phyloP scores from a whole-genome alignment of 1,140 invertebrate genomes.

The Drosophila neocordata region DNA sequence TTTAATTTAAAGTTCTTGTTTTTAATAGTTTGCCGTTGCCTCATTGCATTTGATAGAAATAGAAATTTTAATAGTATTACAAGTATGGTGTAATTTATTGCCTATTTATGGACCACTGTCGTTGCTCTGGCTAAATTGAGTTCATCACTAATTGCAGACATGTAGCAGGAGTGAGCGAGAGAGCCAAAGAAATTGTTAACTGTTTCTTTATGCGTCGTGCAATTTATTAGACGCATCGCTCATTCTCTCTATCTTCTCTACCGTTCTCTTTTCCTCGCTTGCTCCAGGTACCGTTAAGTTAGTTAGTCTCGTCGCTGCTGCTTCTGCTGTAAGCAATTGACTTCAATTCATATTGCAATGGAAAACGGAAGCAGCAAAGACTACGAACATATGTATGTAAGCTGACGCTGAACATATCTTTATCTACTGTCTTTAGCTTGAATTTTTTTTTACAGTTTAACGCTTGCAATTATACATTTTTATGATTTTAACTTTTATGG shows the following conservation, averaged over 20 bases:
- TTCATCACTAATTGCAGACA: constrained; percentile 56
- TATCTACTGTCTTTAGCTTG: constrained; percentile 23
- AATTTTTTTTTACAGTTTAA: constrained; percentile 39
- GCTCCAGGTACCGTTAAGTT: constrained; percentile 65
- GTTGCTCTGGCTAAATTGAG: constrained; percentile 44
- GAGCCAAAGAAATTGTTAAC: constrained; percentile 43
- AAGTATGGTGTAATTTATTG: not conserved
- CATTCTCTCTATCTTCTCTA: constrained; percentile 18
- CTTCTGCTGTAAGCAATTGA: constrained; percentile 59
- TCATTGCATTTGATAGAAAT: too few species aligned
- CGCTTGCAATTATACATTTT: constrained; percentile 42
- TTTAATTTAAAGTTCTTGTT: too few species aligned
- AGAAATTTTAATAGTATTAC: not conserved
- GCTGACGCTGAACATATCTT: constrained; percentile 22
- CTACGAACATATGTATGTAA: constrained; percentile 4
- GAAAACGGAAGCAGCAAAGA: constrained; percentile 31
- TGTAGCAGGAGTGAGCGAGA: constrained; percentile 9
- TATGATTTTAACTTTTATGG: constrained; percentile 17
- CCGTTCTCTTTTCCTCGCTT: constrained; percentile 17
- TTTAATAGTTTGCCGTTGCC: too few species aligned
- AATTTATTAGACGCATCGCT: constrained; percentile 49
- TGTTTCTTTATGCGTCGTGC: constrained; percentile 54
- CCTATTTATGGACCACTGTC: not conserved
- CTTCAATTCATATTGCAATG: constrained; percentile 55
- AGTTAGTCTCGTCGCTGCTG: constrained; percentile 13